Evolutionary conservation across 2,113 vertebrate genomes (phyloP).

Genomic region (Bujurquina vittata): DNA sequence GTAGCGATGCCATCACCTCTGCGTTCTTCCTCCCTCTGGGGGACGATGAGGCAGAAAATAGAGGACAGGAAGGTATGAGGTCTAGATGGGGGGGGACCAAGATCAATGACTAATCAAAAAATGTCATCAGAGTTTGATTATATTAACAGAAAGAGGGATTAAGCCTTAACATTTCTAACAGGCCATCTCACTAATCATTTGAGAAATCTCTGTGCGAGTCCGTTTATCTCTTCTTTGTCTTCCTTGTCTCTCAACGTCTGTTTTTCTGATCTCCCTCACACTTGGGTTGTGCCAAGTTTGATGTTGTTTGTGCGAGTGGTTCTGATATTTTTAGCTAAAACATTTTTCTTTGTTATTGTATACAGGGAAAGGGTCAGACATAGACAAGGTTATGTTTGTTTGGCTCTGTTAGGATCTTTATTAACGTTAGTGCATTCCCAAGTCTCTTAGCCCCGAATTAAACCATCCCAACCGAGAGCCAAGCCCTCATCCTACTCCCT

Average conservation of each 20-base stretch:
- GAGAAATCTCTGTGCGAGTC: background rate
- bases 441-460: background rate
- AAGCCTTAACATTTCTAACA: background rate
- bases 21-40: slow-evolving; percentile 72
- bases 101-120: background rate
- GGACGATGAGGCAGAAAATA: slow-evolving; percentile 25
- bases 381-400: rapidly evolving
- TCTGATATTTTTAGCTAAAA: too few species aligned
- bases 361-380: background rate
- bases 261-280: background rate
- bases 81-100: background rate
- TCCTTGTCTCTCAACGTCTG: background rate
- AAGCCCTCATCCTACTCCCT: background rate
- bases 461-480: background rate
- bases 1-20: background rate
- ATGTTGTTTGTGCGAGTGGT: too few species aligned
- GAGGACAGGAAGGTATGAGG: slow-evolving; percentile 39
- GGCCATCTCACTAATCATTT: background rate
- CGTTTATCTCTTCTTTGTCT: background rate
- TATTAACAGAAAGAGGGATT: background rate
- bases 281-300: too few species aligned
- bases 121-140: background rate
- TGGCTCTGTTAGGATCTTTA: background rate
- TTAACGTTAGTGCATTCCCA: background rate
- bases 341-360: too few species aligned